Evolutionary conservation across 2,113 vertebrate species (phyloP), one percentile per base, ranked within the genome.

Genomic region (Danionella cerebrum): DNA sequence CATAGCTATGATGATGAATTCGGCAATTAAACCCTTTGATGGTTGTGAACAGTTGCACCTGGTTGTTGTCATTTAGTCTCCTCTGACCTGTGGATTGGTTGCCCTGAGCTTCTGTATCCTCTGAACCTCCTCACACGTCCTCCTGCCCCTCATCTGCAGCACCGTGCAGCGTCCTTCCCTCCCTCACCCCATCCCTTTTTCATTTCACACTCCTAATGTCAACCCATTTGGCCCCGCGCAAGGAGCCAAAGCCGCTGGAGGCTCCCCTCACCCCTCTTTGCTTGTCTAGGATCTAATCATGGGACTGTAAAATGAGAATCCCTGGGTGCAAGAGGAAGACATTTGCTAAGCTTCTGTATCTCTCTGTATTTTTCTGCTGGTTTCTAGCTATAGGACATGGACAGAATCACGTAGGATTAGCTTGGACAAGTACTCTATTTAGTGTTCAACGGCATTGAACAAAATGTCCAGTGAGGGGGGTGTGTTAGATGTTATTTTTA

Each of bases 11-110:
- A n/a, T n/a, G n/a, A n/a, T 13, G 19, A 31, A 31, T 45, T 60
- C 18, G 22, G 14, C 24, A 42, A 44, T 7, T 75, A 59, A 63
- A 62, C 33, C 60, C 76, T 78, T 82, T 86, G 80, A 79, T 81
- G 74, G 78, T 81, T 81, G 78, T 66, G 64, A 70, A 74, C 70
- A 80, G 82, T 96, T 95, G 92, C 90, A 89, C 89, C 94, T 97
- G 87, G 94, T 98, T 94, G 94, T 97, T 98, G 91, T 96, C 93
- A 72, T 74, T 68, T 44, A 58, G 75, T 73, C 69, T 59, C 79
- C 14, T 79, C 76, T 60, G 59, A 27, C 55, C 76, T 73, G 47
- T 81, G 78, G 89, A 93, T 91, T 94, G 90, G 89, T 88, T 89
- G 87, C 89, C 86, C 91, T 88, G 82, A 93, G 89, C 90, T 93